Evolutionary conservation across 1,140 invertebrate genomes (phyloP).

Genomic region (Ylistrum balloti): DNA sequence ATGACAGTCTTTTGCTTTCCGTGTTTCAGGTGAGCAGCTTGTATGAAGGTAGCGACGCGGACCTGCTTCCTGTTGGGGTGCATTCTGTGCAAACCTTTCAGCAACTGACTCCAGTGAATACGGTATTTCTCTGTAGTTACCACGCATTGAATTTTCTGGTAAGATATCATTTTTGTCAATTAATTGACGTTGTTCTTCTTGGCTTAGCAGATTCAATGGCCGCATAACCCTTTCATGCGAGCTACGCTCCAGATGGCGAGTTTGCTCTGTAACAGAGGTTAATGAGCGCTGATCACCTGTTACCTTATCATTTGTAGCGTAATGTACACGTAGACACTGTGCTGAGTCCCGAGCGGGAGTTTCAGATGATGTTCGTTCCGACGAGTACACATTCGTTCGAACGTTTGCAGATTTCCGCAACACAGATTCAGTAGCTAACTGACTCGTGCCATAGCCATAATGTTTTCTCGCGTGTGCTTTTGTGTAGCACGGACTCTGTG

Average conservation of each 20-base stretch:
- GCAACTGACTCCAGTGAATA: neutral
- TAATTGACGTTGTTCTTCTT: neutral
- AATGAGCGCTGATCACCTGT: neutral
- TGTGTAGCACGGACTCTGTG: neutral
- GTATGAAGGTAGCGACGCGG: neutral
- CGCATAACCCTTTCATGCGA: neutral
- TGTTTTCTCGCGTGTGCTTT: too few relatives aligned
- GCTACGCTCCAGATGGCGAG: neutral
- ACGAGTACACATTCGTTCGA: neutral
- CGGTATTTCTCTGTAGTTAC: neutral
- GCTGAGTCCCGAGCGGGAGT: neutral
- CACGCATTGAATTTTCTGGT: neutral
- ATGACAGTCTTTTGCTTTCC: neutral
- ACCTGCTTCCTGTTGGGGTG: neutral
- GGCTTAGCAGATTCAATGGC: neutral
- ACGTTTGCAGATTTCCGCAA: too few relatives aligned
- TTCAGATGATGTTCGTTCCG: neutral
- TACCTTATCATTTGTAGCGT: neutral
- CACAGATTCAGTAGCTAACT: too few relatives aligned
- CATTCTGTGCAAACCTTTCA: neutral
- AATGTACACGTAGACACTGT: neutral
- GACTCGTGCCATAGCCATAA: too few relatives aligned
- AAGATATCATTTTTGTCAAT: neutral
- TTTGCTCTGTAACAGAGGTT: neutral
- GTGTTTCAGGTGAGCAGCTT: neutral